Conservation (phyloP, 2,888 invertebrate species). For the Pardosa pseudoannulata region DNA sequence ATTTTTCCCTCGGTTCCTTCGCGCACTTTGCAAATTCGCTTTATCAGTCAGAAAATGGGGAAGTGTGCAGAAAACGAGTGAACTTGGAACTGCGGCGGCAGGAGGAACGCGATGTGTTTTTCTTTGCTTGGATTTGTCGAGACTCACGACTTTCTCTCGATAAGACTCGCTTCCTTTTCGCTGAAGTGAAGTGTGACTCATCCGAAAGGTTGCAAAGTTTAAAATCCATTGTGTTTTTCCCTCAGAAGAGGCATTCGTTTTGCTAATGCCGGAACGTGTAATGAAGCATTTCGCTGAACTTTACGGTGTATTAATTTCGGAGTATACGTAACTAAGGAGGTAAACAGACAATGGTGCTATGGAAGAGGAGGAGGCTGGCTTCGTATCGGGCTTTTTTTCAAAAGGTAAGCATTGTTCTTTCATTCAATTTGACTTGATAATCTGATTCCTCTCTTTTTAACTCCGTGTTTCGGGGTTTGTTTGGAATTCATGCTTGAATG, state of each 20-base stretch:
- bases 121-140: background rate
- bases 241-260: background rate
- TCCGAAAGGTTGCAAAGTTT: background rate
- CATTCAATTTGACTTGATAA: no score
- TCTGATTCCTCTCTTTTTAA: no score
- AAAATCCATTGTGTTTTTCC: background rate
- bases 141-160: slow-evolving; percentile 1
- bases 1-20: no score
- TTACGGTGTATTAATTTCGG: background rate
- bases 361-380: background rate
- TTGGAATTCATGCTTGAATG: no score
- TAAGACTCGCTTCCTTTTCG: background rate
- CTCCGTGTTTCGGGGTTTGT: no score
- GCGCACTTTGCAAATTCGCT: background rate
- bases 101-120: background rate
- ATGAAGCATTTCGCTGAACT: background rate
- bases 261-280: background rate
- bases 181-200: background rate
- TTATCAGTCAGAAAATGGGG: background rate
- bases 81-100: background rate
- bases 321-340: background rate
- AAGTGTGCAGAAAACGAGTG: background rate
- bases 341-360: background rate
- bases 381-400: background rate
- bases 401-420: background rate